Percentiles rank a stretch among this genome's conserved stretches.
phyloP scores from a whole-genome alignment of 2,113 vertebrate species.

The Spilogale gracilis region DNA sequence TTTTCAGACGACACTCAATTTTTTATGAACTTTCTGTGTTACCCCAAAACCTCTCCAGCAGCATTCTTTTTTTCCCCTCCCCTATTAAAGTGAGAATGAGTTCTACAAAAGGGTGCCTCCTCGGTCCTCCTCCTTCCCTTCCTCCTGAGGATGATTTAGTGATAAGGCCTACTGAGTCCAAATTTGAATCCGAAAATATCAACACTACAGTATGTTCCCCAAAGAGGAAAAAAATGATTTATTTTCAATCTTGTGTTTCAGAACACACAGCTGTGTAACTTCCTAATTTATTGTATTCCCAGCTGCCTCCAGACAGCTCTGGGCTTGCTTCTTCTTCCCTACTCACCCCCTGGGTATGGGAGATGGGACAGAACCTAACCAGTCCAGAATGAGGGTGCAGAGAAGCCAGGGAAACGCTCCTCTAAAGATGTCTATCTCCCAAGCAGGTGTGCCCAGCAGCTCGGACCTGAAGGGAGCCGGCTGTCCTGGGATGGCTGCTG shows the following conservation, averaged over 20 bases:
- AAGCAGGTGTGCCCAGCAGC: no score
- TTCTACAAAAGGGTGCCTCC: neutral
- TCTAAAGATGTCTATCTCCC: neutral
- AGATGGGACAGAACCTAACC: neutral
- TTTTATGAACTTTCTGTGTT: constrained; percentile 22
- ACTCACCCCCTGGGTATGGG: neutral
- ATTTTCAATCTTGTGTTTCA: constrained; percentile 42
- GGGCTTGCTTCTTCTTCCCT: neutral
- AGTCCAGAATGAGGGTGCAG: neutral
- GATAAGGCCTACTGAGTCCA: constrained; percentile 31
- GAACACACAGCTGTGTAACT: constrained; percentile 60
- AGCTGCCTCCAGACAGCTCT: constrained; percentile 15
- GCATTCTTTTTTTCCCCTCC: neutral
- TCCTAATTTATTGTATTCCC: constrained; percentile 57
- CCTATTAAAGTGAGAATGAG: neutral
- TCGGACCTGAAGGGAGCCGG: neutral
- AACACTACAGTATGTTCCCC: constrained; percentile 50
- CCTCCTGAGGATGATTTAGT: neutral
- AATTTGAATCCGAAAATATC: constrained; percentile 62
- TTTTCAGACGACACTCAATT: neutral
- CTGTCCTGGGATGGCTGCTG: neutral
- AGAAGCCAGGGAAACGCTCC: neutral
- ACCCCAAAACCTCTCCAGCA: neutral
- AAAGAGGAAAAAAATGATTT: constrained; percentile 53
- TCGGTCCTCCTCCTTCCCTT: no score